A percentile compares a stretch with the other conserved stretches of the same genome.
Evolutionary conservation across 2,888 invertebrate species (phyloP).

Genomic region (Coronaproctus castanopsis): DNA sequence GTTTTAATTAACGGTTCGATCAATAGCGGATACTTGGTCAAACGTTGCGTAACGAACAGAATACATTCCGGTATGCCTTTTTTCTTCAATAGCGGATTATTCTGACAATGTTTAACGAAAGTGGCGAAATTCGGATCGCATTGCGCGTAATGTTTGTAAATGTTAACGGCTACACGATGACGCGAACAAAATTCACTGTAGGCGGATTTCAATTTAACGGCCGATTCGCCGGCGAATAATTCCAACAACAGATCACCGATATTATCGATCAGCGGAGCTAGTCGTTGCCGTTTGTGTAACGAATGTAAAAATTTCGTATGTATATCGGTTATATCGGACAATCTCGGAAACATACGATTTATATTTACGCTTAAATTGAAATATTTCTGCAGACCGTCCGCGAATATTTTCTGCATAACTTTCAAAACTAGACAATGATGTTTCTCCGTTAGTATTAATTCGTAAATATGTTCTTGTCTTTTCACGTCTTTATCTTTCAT

Average conservation of each 20-base stretch:
- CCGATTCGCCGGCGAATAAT: conserved; percentile 44
- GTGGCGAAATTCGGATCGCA: conserved; percentile 54
- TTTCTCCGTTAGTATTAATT: conserved; percentile 87
- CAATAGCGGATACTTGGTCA: conserved; percentile 84
- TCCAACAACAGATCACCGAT: conserved; percentile 70
- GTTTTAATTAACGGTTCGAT: conserved; percentile 82
- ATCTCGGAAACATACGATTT: conserved; percentile 75
- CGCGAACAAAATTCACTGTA: conserved; percentile 85
- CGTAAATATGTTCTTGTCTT: conserved; percentile 89
- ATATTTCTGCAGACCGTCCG: conserved; percentile 62
- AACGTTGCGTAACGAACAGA: conserved; percentile 77
- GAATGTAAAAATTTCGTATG: conserved; percentile 54
- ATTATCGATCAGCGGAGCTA: conserved; percentile 46
- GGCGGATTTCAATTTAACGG: conserved; percentile 53
- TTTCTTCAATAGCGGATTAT: conserved; percentile 71
- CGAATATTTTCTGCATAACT: conserved; percentile 86
- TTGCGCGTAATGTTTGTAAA: conserved; percentile 66
- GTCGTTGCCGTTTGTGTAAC: conserved; percentile 47
- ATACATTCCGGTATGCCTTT: conserved; percentile 93
- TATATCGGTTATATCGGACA: conserved; percentile 65
- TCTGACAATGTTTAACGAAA: conserved; percentile 61
- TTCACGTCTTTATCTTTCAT: conserved; percentile 64
- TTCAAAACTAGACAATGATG: conserved; percentile 84
- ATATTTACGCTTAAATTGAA: conserved; percentile 45
- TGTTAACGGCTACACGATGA: conserved; percentile 74